Conservation (phyloP, 2,113 vertebrate genomes). For the Cynopterus brachyotis region DNA sequence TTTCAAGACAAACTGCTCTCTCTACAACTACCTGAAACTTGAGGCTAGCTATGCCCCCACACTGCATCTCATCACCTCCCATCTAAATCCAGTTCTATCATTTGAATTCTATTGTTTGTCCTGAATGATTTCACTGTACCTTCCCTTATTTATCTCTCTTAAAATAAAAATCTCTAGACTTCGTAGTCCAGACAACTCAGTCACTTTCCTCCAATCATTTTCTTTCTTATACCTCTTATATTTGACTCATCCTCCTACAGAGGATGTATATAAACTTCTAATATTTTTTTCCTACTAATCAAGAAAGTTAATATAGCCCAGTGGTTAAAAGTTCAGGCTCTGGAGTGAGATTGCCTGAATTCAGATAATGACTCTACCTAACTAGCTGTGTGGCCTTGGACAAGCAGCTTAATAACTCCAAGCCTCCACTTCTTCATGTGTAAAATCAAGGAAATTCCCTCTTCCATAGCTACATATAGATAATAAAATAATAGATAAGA, state of each 20-base stretch:
- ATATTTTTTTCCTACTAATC: not conserved
- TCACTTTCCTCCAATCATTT: not conserved
- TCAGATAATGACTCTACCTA: not conserved
- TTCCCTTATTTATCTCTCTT: not conserved
- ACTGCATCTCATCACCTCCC: not conserved
- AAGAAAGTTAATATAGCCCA: not conserved
- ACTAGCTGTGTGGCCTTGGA: not conserved
- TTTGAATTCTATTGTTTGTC: not conserved
- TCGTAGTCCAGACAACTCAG: not conserved
- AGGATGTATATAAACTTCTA: not conserved
- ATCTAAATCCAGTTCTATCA: not conserved
- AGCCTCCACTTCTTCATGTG: not conserved
- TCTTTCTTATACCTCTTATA: not conserved
- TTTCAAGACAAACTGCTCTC: not conserved
- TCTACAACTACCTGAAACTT: not conserved
- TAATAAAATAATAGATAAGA: not conserved
- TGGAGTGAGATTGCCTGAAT: not conserved
- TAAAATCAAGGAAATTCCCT: not conserved
- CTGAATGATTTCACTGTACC: not conserved
- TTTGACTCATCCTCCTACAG: not conserved
- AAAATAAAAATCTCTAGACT: not conserved
- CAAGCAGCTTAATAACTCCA: not conserved
- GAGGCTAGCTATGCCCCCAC: not conserved
- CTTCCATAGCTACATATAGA: not conserved
- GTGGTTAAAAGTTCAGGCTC: not conserved